Conservation (phyloP, 2,797 vertebrate species). For the Cynopterus sphinx region DNA sequence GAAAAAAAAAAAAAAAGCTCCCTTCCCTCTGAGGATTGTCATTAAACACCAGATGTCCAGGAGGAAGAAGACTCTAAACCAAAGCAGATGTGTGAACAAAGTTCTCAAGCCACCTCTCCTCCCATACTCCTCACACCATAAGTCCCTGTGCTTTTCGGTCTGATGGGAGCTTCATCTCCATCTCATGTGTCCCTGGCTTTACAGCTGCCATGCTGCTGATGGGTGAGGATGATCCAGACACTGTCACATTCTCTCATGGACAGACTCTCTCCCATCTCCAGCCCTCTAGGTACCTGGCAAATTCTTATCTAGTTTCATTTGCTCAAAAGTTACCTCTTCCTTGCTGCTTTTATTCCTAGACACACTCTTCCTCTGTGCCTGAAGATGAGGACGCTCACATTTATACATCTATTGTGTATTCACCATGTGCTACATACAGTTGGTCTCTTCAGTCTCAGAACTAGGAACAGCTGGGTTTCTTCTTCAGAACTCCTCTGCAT, state of each 20-base stretch:
- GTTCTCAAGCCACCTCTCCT: background rate
- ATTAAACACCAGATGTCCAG: conserved; percentile 49
- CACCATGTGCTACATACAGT: background rate
- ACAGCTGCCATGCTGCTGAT: background rate
- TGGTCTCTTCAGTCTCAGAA: background rate
- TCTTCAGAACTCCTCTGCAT: conserved; percentile 59
- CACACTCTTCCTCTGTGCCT: background rate
- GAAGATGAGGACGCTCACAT: conserved; percentile 30
- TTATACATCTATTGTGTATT: background rate
- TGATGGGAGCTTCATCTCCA: background rate
- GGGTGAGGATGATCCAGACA: background rate
- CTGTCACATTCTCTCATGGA: rapidly evolving
- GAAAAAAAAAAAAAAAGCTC: background rate
- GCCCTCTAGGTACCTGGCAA: background rate
- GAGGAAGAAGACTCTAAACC: background rate
- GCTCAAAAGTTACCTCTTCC: background rate
- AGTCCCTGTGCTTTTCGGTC: background rate
- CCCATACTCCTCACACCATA: background rate
- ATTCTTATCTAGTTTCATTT: background rate
- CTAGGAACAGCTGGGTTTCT: conserved; percentile 56
- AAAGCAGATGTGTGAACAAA: background rate
- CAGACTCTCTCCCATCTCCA: background rate
- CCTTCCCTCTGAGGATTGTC: background rate
- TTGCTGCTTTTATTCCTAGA: conserved; percentile 32
- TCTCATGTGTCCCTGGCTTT: background rate